These are phyloP conservation scores for Chloroceryle amazona DNA, from an alignment of 2,797 vertebrate species.

Conservation along the genomic window DNA sequence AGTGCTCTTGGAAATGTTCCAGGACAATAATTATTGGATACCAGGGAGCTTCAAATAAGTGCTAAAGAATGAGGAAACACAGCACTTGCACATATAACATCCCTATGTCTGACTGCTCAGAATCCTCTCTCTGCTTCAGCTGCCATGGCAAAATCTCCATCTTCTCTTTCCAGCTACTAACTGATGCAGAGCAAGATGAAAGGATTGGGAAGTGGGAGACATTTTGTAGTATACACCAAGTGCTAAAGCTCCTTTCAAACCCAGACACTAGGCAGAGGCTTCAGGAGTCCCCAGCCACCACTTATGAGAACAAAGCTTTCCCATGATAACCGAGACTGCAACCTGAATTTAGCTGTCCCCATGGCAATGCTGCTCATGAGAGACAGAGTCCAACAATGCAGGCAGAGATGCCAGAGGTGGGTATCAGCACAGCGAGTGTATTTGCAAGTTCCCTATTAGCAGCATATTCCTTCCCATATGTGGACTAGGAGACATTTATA, in stretches of 20 bases:
- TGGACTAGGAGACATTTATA: background rate
- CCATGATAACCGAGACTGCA: background rate
- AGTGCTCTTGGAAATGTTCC: slow-evolving; percentile 21
- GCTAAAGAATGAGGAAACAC: slow-evolving; percentile 32
- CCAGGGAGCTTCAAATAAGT: slow-evolving; percentile 47
- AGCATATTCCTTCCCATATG: background rate
- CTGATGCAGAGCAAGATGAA: background rate
- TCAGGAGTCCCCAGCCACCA: background rate
- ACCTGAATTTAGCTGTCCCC: background rate
- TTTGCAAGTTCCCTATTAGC: background rate
- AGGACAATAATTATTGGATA: slow-evolving; percentile 43
- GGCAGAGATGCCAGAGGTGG: background rate
- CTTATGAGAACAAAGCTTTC: background rate
- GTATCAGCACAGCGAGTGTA: background rate
- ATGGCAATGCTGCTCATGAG: fast-evolving
- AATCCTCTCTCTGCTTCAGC: background rate
- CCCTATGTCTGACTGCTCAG: background rate
- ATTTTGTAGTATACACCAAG: background rate
- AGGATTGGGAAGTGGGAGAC: background rate
- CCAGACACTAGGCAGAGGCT: background rate
- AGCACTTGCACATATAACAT: background rate
- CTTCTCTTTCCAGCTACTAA: background rate
- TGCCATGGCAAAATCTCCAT: background rate
- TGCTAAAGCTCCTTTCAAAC: background rate
- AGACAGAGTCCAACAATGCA: background rate